Evolutionary conservation across 1,140 invertebrate species (phyloP), one percentile per base, ranked within the genome.

Genomic region (Condylostylus longicornis): DNA sequence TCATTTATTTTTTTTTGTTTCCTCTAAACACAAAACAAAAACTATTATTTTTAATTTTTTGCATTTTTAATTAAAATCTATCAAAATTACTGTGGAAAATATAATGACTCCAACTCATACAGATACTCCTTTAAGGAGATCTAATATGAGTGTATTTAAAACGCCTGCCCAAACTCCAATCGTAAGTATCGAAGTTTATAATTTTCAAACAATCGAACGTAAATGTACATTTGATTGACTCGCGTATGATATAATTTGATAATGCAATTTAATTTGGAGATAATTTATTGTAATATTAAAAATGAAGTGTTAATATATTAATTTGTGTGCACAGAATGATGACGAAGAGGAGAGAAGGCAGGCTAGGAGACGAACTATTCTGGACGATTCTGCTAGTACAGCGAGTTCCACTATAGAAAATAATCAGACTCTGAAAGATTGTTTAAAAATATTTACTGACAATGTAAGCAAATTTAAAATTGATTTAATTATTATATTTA

Each of bases 261-360:
- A 25, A n/a, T 25, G 23, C 7, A 7, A 25, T 25, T 25, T 25
- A 25, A 25, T 25, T 25, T 25, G 23, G 7, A 8, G 23, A n/a
- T 25, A 8, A 8, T 25, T 7, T 25, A n/a, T 8, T 25, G 23
- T 8, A 25, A 8, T 25, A 25, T n/a, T 7, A 25, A n/a, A 8
- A n/a, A n/a, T 8, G 23, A 25, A 25, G 7, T 25, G n/a, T 25
- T 25, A 8, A 25, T 8, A 25, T 7, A 25, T 25, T 25, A 25
- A 25, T 25, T 25, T 25, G 23, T n/a, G 23, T 20, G n/a, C 21
- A 20, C 18, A 33, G 20, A 61, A 61, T 31, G 58, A 61, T 33
- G 58, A 61, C 40, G 58, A 61, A 36, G 58, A 51, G 5, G 58
- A 61, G 41, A 46, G 58, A 1, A 44, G 47, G 2, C 48, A 52